Conservation (phyloP, 1,140 invertebrate genomes). For the Diplogasteroides magnus region DNA sequence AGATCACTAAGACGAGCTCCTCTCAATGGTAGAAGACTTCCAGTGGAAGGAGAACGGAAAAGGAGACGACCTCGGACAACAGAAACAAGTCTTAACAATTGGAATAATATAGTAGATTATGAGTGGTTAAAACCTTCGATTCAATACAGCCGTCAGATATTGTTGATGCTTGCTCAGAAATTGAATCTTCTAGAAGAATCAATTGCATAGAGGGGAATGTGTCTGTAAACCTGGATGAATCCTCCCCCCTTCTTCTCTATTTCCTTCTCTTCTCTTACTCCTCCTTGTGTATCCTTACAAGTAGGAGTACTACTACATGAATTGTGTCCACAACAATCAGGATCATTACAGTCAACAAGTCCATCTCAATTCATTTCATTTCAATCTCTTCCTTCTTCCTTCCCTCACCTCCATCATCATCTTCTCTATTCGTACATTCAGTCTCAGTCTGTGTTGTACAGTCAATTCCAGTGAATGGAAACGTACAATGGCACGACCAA, state of each 20-base stretch:
- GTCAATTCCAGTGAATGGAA: constrained; percentile 84
- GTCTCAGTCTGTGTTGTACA: constrained; percentile 84
- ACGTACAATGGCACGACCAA: constrained; percentile 87
- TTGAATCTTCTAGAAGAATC: constrained; percentile 92
- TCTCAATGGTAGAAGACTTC: not conserved
- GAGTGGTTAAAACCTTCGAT: no score
- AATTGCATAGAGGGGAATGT: constrained; percentile 58
- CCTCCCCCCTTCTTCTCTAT: no score
- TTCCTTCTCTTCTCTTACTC: not conserved
- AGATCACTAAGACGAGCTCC: constrained; percentile 74
- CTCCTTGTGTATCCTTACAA: constrained; percentile 11
- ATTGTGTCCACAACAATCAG: constrained; percentile 84
- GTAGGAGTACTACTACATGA: constrained; percentile 70
- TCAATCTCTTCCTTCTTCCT: not conserved
- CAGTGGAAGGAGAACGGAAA: constrained; percentile 1
- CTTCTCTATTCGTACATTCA: constrained; percentile 80
- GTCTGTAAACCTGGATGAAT: not conserved
- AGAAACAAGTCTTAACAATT: constrained; percentile 94
- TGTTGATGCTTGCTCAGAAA: constrained; percentile 95
- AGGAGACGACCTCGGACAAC: constrained; percentile 83
- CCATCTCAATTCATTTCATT: constrained; percentile 68
- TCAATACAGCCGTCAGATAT: constrained; percentile 90
- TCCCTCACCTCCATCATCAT: constrained; percentile 87
- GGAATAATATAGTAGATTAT: no score
- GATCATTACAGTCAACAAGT: constrained; percentile 87